Conservation (phyloP, 23 tunicate genomes). For the Ciona savignyi region DNA sequence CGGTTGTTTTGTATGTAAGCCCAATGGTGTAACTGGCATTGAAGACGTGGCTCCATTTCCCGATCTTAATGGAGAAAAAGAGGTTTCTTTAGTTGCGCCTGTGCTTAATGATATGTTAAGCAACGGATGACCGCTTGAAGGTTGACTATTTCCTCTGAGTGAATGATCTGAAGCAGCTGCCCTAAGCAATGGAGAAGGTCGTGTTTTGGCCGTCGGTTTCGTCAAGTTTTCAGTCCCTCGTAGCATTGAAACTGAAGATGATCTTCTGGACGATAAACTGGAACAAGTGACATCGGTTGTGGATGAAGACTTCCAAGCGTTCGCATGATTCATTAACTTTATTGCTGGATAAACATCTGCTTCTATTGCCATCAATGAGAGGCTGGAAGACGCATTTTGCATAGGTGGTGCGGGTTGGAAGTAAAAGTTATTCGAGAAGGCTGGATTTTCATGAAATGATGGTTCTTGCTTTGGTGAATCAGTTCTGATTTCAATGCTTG, state of each 20-base stretch:
- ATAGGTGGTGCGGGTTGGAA: background rate
- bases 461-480: background rate
- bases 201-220: background rate
- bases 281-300: constrained; percentile 20
- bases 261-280: background rate
- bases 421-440: background rate
- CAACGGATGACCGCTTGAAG: constrained; percentile 22
- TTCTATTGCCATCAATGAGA: background rate
- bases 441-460: background rate
- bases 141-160: background rate
- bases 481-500: background rate
- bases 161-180: constrained; percentile 10
- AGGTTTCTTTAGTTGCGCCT: constrained; percentile 3
- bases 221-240: background rate
- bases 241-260: constrained; percentile 8
- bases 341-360: background rate
- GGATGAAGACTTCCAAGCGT: constrained; percentile 30
- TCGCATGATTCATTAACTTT: background rate
- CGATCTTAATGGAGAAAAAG: constrained; percentile 1
- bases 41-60: constrained; percentile 14
- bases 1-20: background rate
- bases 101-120: constrained; percentile 19
- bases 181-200: background rate
- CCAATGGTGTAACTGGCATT: constrained; percentile 47
- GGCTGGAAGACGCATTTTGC: background rate